Conservation (phyloP, 2,888 invertebrate genomes). For the Diarsia rubi region DNA sequence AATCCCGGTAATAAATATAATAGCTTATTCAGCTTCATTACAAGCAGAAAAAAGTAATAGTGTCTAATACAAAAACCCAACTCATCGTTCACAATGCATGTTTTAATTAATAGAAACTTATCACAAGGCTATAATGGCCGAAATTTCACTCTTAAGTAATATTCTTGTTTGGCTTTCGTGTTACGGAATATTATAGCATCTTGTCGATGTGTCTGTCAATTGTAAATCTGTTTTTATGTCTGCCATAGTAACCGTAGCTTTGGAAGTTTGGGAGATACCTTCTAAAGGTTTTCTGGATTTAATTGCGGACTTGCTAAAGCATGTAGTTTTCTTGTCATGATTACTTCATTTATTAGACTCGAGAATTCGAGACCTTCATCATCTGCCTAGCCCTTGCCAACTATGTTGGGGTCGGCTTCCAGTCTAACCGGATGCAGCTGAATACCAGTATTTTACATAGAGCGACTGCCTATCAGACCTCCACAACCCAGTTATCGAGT, state of each 20-base stretch:
- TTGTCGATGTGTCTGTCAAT: conserved; percentile 19
- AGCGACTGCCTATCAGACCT: not conserved
- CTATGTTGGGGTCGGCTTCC: not conserved
- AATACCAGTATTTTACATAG: not conserved
- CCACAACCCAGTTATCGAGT: not conserved
- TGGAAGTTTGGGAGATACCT: conserved; percentile 7
- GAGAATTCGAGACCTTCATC: not conserved
- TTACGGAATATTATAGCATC: conserved; percentile 50
- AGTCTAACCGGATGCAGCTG: not conserved
- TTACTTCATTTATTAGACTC: too few species aligned
- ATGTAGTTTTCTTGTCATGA: not conserved
- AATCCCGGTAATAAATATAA: not conserved
- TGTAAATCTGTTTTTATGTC: conserved; percentile 40
- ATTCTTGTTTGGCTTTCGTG: conserved; percentile 62
- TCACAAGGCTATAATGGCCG: conserved; percentile 12
- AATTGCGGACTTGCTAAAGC: not conserved
- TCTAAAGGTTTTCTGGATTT: not conserved
- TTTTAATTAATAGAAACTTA: conserved; percentile 64
- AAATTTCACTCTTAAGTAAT: conserved; percentile 76
- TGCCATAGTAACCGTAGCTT: not conserved
- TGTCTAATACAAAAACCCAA: conserved; percentile 30
- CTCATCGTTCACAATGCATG: conserved; percentile 49
- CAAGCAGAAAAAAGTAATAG: conserved; percentile 36
- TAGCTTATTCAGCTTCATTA: conserved; percentile 24
- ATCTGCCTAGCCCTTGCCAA: not conserved